These are phyloP conservation scores for Ostrea denselamellosa DNA, from an alignment of 1,140 invertebrate genomes.

Conservation along the genomic window DNA sequence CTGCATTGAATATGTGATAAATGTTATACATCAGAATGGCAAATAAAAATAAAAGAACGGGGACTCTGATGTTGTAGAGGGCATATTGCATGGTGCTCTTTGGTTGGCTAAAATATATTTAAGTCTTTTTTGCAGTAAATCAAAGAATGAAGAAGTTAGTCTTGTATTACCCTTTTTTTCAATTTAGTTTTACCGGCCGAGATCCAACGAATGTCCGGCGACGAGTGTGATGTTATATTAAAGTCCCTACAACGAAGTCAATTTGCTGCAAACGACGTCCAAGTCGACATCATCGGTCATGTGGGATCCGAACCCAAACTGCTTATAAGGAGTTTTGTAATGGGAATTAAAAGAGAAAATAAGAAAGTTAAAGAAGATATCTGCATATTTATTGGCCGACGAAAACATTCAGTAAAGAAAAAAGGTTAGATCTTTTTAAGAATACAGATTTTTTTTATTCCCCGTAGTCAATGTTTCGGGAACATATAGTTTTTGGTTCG, in stretches of 20 bases:
- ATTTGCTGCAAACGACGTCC: background rate
- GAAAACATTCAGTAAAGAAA: slow-evolving; percentile 4
- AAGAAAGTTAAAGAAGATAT: background rate
- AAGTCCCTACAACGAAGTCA: background rate
- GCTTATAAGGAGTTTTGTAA: background rate
- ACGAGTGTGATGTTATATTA: background rate
- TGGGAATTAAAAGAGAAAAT: background rate
- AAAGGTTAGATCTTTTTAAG: background rate
- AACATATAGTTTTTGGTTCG: too few relatives aligned
- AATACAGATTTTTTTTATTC: background rate
- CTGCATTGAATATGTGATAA: too few relatives aligned
- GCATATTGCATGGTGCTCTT: too few relatives aligned
- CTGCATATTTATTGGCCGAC: background rate
- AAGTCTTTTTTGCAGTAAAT: too few relatives aligned
- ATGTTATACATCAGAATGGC: too few relatives aligned
- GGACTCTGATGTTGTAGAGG: too few relatives aligned
- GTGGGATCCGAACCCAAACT: background rate
- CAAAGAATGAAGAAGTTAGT: too few relatives aligned
- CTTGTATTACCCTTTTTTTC: background rate
- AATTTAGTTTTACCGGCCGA: background rate
- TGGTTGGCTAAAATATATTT: too few relatives aligned
- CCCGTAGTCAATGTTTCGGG: too few relatives aligned
- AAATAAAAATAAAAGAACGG: too few relatives aligned
- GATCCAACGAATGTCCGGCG: background rate
- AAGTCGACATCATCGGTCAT: background rate